Evolutionary conservation across 1,140 invertebrate species (phyloP).

Genomic region (Heliothis subflexa): DNA sequence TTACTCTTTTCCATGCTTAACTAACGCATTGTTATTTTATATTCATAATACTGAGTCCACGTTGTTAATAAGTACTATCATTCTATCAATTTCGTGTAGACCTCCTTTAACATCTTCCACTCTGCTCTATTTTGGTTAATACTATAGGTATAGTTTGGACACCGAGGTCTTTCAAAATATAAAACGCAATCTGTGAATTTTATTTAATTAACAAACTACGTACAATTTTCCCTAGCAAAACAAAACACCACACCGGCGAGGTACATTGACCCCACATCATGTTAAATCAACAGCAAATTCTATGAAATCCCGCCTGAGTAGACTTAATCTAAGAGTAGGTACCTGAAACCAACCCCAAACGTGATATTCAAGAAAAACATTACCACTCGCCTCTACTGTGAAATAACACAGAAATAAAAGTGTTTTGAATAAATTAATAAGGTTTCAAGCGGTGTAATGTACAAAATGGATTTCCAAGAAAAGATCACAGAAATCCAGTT

Average conservation of each 20-base stretch:
- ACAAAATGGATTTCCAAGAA: too few relatives aligned
- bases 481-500: too few relatives aligned
- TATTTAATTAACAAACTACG: not conserved
- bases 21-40: too few relatives aligned
- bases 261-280: not conserved
- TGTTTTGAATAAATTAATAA: not conserved
- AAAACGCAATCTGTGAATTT: not conserved
- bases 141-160: too few relatives aligned
- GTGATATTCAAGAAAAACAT: constrained; percentile 21
- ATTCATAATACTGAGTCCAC: too few relatives aligned
- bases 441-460: too few relatives aligned
- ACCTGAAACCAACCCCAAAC: constrained; percentile 1
- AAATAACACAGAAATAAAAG: not conserved
- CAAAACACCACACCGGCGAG: not conserved
- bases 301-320: not conserved
- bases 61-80: too few relatives aligned
- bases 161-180: too few relatives aligned
- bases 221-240: not conserved
- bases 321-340: not conserved
- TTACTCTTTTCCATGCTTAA: too few relatives aligned
- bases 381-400: not conserved
- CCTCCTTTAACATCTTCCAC: too few relatives aligned
- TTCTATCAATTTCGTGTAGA: too few relatives aligned
- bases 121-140: too few relatives aligned
- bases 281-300: constrained; percentile 10